Evolutionary conservation across 2,797 vertebrate genomes (phyloP).

Genomic region (Sebastes hopkinsi): DNA sequence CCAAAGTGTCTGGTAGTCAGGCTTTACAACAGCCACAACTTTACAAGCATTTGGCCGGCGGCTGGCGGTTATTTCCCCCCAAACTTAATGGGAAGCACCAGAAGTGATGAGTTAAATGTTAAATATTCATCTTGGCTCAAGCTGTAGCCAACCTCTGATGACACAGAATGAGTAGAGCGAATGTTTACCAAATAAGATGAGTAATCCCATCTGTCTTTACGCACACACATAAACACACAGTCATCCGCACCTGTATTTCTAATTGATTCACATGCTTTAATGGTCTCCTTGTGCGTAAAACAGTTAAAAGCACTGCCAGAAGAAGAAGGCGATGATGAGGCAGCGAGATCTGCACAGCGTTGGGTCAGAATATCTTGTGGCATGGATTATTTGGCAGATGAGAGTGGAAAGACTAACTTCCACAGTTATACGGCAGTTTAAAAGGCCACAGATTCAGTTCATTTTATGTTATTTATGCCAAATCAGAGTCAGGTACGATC

Average conservation of each 20-base stretch:
- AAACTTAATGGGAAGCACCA: slow-evolving; percentile 30
- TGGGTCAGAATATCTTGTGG: background rate
- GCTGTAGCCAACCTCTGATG: slow-evolving; percentile 43
- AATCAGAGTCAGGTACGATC: background rate
- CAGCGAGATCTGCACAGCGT: background rate
- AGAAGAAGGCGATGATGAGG: background rate
- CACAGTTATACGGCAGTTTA: background rate
- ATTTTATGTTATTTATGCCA: background rate
- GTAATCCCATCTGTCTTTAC: slow-evolving; percentile 50
- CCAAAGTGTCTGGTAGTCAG: slow-evolving; percentile 48
- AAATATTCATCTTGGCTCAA: slow-evolving; percentile 58
- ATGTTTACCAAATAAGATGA: slow-evolving; percentile 55
- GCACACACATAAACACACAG: slow-evolving; percentile 47
- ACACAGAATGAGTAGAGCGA: slow-evolving; percentile 60
- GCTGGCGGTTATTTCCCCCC: slow-evolving; percentile 34
- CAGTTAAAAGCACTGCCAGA: slow-evolving; percentile 5
- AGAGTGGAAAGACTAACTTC: slow-evolving; percentile 2
- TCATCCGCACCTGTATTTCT: slow-evolving; percentile 61
- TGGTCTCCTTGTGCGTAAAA: slow-evolving; percentile 53
- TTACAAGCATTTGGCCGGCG: slow-evolving; percentile 53
- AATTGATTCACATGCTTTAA: slow-evolving; percentile 54
- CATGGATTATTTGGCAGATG: slow-evolving; percentile 3
- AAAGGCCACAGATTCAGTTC: slow-evolving; percentile 3
- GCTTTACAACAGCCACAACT: slow-evolving; percentile 47
- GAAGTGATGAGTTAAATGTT: slow-evolving; percentile 51